These are phyloP conservation scores for Enteromius anoplus DNA, from an alignment of 2,797 vertebrate genomes.

Conservation along the genomic window DNA sequence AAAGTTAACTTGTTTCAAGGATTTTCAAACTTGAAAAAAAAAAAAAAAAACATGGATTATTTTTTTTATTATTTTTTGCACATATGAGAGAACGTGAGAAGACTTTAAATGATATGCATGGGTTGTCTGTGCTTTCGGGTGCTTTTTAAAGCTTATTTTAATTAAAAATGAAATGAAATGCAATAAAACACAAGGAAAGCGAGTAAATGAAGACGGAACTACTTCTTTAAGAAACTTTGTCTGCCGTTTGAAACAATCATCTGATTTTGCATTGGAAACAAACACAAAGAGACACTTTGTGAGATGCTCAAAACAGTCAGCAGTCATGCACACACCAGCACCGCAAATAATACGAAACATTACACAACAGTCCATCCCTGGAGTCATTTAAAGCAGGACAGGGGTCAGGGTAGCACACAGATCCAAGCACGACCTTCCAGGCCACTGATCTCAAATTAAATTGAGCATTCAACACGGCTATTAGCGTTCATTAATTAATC, in stretches of 20 bases:
- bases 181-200: background rate
- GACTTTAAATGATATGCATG: background rate
- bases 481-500: constrained; percentile 44
- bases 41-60: background rate
- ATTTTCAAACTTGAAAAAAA: background rate
- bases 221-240: background rate
- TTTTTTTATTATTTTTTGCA: background rate
- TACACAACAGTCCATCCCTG: background rate
- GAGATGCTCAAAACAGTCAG: background rate
- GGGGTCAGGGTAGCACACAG: background rate
- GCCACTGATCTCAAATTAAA: constrained; percentile 39
- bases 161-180: no score
- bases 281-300: constrained; percentile 30
- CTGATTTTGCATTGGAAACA: constrained; percentile 6
- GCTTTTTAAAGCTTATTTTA: background rate
- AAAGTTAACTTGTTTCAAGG: background rate
- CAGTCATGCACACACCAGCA: background rate
- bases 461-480: constrained; percentile 39
- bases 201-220: background rate
- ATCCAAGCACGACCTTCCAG: constrained; percentile 19
- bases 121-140: background rate
- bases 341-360: background rate
- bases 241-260: background rate
- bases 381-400: background rate
- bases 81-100: background rate